Base-by-base conservation (phyloP, 1,140 invertebrate species). In the Papilio polyxenes region DNA sequence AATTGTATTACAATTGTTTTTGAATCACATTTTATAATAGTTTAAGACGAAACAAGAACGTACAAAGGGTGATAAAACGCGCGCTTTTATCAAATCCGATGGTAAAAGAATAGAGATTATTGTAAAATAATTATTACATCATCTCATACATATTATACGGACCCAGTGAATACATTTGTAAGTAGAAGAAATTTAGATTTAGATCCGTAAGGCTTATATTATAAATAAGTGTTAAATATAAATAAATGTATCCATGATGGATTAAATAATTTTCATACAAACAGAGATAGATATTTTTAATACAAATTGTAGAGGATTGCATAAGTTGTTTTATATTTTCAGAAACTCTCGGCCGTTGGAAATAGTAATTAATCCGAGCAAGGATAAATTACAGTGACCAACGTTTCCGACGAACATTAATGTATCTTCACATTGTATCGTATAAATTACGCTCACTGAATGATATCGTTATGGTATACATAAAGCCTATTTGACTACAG, bases 381-480 rank as follows among this genome's bases (percentile, higher is more conserved):
- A 72, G 65, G 65, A 72, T 72, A 72, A 72, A 72, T 72, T 72
- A 72, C 65, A 72, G 65, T 37, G 65, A 72, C 65, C 65, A 31
- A 72, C 65, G 65, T 13, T 37, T 72, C 23, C 65, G 65, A 72
- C 31, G 23, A 72, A 72, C 65, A 72, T 8, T 37, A 72, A 72
- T 72, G 65, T 72, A 37, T 72, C 65, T 72, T 72, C 65, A 72
- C 65, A 72, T 37, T 72, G 65, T 37, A 72, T 15, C 23, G 11
- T 37, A 40, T 72, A 72, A 37, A 23, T 72, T 72, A 72, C 31
- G 31, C 1, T 72, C 23, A 65, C 62, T 31, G 23, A 65, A 65
- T 72, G 23, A 72, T 72, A 72, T 40, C 31, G 11, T 72, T 72
- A 72, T 37, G 11, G 23, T 40, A 72, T 15, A 72, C 0, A 10